Base-by-base conservation (phyloP, 1,140 invertebrate genomes). In the Cardiocondyla obscurior region DNA sequence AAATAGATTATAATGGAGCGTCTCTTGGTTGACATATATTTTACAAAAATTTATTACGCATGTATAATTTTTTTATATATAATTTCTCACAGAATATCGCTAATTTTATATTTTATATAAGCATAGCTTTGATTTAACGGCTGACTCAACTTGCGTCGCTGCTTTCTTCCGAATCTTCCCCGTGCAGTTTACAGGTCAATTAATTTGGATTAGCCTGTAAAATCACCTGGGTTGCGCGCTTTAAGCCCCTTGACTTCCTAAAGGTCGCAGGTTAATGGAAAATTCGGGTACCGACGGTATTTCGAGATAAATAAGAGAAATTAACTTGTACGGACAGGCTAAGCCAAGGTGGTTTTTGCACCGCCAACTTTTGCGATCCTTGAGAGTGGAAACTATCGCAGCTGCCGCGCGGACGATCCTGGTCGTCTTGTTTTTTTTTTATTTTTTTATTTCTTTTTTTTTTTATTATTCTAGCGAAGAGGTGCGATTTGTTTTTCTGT, bases 231-330 rank as follows among this genome's bases (percentile, higher is more conserved):
- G 22, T n/a, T 79, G 39, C 25, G 7, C 46, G 33, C 33, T 22
- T 79, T 79, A 79, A 69, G 62, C 62, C 19, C 44, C 30, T 62
- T 49, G 42, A 79, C 74, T 82, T 62, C 19, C 36, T 33, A 10
- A 53, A 62, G 55, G 10, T 74, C 28, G 73, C 55, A 53, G 46
- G 72, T 76, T 77, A 82, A 82, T 82, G 72, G 81, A 82, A 82
- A 76, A 76, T 82, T 53, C 70, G 60, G 72, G 55, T 82, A 76
- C 58, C 28, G 30, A 39, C 10, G 57, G 70, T 44, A 65, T 82
- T 76, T 77, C 36, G 44, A 64, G 77, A 81, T 81, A 81, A 81
- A 81, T 72, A 81, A 73, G 77, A 81, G 69, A 73, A 81, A 81
- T 81, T 81, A 70, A 81, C 51, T 73, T 30, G 55, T 51, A 73